Conservation (phyloP, 2,888 invertebrate species). For the Bimastos eiseni region DNA sequence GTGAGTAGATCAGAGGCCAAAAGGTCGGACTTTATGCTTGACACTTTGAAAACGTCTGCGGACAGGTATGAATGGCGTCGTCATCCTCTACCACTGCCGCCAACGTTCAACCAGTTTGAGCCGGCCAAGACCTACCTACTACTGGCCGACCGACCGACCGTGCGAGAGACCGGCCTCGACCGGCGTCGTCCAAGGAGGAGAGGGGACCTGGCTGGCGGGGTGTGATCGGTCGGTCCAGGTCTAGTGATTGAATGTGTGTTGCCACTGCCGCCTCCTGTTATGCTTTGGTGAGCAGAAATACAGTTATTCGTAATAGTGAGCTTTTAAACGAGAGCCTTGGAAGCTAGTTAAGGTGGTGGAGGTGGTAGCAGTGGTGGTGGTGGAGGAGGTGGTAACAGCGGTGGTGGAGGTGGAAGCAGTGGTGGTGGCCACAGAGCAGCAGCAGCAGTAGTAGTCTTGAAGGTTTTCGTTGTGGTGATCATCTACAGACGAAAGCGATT, state of each 20-base stretch:
- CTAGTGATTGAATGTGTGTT: neutral
- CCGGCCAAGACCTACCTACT: neutral
- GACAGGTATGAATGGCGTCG: neutral
- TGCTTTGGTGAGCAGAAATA: neutral
- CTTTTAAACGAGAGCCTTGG: neutral
- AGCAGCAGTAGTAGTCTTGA: neutral
- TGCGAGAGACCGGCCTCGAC: neutral
- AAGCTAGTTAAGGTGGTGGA: constrained; percentile 3
- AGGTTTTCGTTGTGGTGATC: neutral
- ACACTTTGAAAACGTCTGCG: too few relatives aligned
- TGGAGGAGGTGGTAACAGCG: too few relatives aligned
- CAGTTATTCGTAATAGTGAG: neutral
- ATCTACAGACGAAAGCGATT: constrained; percentile 13
- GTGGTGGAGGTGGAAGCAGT: too few relatives aligned
- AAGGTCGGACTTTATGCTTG: neutral
- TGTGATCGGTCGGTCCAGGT: too few relatives aligned
- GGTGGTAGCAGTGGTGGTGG: too few relatives aligned
- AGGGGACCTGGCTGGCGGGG: neutral
- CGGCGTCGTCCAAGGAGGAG: neutral
- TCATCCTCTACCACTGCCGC: neutral
- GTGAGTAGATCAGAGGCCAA: neutral
- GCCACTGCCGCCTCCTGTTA: neutral
- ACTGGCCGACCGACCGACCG: neutral
- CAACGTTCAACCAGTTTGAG: neutral
- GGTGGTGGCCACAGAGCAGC: neutral